Conservation (phyloP, 2,113 vertebrate species). For the Semicossyphus pulcher region DNA sequence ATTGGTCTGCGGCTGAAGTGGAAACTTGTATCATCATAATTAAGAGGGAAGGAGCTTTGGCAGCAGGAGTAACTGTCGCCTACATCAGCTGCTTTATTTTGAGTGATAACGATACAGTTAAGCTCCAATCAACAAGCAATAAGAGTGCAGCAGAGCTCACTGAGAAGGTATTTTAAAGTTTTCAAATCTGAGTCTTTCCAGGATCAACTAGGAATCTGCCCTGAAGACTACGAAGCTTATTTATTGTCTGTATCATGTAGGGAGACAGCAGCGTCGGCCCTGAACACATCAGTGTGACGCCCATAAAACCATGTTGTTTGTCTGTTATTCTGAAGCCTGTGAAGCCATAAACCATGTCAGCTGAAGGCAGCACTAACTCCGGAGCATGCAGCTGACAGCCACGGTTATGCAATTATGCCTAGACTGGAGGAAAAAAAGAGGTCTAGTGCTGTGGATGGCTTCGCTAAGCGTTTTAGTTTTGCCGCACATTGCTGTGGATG, state of each 20-base stretch:
- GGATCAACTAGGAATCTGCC: conserved; percentile 3
- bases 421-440: neutral
- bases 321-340: conserved; percentile 18
- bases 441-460: neutral
- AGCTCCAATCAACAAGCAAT: conserved; percentile 49
- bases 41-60: conserved; percentile 36
- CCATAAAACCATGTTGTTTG: conserved; percentile 9
- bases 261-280: neutral
- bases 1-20: conserved; percentile 41
- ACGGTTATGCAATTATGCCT: conserved; percentile 44
- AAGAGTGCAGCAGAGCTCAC: conserved; percentile 7
- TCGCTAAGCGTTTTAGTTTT: neutral
- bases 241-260: neutral
- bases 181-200: neutral
- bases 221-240: neutral
- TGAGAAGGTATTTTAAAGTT: conserved; percentile 9
- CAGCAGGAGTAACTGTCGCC: conserved; percentile 10
- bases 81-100: conserved; percentile 42
- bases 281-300: neutral
- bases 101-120: conserved; percentile 38
- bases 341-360: conserved; percentile 22
- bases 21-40: conserved; percentile 56
- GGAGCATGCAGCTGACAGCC: conserved; percentile 19
- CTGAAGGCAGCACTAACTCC: conserved; percentile 20
- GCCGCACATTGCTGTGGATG: neutral